Conservation (phyloP, 2,797 vertebrate species). For the Poliocrania exsul region DNA sequence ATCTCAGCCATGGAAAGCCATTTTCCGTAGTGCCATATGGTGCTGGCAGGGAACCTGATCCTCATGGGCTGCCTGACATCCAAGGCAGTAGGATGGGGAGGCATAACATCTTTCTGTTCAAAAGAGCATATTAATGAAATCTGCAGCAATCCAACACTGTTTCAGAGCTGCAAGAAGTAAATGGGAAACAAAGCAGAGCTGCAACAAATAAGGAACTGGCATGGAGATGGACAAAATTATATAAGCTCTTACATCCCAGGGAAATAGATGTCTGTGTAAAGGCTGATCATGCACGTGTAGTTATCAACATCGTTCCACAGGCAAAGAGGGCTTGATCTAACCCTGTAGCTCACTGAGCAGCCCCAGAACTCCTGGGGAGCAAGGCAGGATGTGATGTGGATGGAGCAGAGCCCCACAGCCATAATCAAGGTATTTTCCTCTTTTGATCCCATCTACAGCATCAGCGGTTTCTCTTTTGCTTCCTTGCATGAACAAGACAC, state of each 20-base stretch:
- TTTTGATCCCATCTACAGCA: background rate
- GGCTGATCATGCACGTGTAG: background rate
- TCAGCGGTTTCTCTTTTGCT: background rate
- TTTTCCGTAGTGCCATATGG: background rate
- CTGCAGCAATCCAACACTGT: background rate
- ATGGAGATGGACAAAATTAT: background rate
- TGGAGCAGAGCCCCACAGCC: background rate
- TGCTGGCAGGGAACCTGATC: background rate
- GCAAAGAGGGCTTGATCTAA: background rate
- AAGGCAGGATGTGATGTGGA: background rate
- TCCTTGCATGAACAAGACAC: background rate
- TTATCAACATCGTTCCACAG: fast-evolving
- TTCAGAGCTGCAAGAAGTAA: background rate
- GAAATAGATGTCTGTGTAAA: background rate
- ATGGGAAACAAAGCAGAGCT: background rate
- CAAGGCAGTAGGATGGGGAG: background rate
- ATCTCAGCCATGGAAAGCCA: background rate
- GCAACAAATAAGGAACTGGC: background rate
- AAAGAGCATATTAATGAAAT: background rate
- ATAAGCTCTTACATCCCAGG: background rate
- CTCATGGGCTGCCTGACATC: background rate
- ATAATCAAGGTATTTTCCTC: background rate
- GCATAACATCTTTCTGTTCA: background rate
- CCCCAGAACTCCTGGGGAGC: background rate
- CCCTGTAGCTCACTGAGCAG: background rate